Base-by-base conservation (phyloP, 1,140 invertebrate genomes). In the Zaprionus africanus region DNA sequence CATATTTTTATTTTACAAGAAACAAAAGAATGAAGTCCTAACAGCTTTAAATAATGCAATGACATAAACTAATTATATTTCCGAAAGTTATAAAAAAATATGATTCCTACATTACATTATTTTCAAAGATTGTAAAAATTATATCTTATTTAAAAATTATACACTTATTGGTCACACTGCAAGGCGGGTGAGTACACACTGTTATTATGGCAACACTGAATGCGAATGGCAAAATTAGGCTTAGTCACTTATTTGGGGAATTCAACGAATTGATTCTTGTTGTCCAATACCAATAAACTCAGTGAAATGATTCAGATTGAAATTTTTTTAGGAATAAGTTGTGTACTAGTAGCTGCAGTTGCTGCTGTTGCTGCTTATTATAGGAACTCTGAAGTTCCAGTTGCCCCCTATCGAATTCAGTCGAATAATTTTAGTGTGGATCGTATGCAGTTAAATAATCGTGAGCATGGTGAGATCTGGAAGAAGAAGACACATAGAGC, bases 201-300 rank as follows among this genome's bases (percentile, higher is more conserved):
- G n/a, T 7, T 17, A 9, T 46, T 15, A 0, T 74, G 53, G 57
- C 19, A 56, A 13, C 26, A 56, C 31, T 38, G 15, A 13, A 43
- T 49, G 60, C 28, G 51, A 64, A 71, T 64, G 51, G 51, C 79
- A 31, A 38, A 76, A 22, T 26, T 3, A 65, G 19, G 26, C 22
- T 31, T 2, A 46, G 17, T 9, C 7, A 4, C 65, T 56, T 19
- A 59, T 63, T 51, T 43, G 71, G 80, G 69, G 36, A 60, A 61
- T 82, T 61, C n/a, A 19, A 4, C 3, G 6, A 61, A 76, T 5
- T 41, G 31, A 9, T 34, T 34, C 2, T 0, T 3, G 2, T 34
- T 11, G 31, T 34, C 31, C 31, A 11, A 11, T 11, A 34, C 9
- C 9, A 34, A 3, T 34, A 11, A 34, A 34, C 31, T 34, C 31